These are phyloP conservation scores for Cosmopolites sordidus DNA, from an alignment of 2,888 invertebrate genomes.

Conservation along the genomic window DNA sequence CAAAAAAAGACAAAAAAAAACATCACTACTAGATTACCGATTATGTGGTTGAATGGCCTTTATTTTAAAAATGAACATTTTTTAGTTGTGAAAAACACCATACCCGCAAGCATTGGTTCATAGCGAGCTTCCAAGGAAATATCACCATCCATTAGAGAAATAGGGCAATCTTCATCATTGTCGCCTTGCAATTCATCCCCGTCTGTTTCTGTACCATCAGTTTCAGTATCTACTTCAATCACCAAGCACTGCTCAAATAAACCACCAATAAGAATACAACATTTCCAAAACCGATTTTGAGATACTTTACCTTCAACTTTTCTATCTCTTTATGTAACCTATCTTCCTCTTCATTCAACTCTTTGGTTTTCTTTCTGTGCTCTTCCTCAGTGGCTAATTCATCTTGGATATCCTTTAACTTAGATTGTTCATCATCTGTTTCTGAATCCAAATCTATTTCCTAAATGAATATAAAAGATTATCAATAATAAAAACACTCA, in stretches of 20 bases:
- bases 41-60: too few relatives aligned
- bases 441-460: slow-evolving; percentile 58
- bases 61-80: too few relatives aligned
- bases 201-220: slow-evolving; percentile 73
- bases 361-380: slow-evolving; percentile 62
- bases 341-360: slow-evolving; percentile 71
- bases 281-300: too few relatives aligned
- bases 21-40: too few relatives aligned
- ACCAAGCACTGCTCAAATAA: slow-evolving; percentile 57
- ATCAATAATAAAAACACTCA: too few relatives aligned
- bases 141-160: slow-evolving; percentile 29
- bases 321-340: slow-evolving; percentile 38
- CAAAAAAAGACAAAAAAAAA: too few relatives aligned
- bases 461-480: slow-evolving; percentile 44
- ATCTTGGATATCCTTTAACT: slow-evolving; percentile 41
- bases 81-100: too few relatives aligned
- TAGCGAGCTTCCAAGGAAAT: slow-evolving; percentile 64
- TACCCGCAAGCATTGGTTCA: slow-evolving; percentile 63
- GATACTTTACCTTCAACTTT: slow-evolving; percentile 21
- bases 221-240: slow-evolving; percentile 75
- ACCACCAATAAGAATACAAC: too few relatives aligned
- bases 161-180: slow-evolving; percentile 38
- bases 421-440: slow-evolving; percentile 54
- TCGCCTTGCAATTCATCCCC: slow-evolving; percentile 60
- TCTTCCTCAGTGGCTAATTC: slow-evolving; percentile 57